A percentile compares a stretch with the other conserved stretches of the same genome.
These are phyloP conservation scores for Diarsia brunnea DNA, from an alignment of 2,888 invertebrate species.

Conservation along the genomic window DNA sequence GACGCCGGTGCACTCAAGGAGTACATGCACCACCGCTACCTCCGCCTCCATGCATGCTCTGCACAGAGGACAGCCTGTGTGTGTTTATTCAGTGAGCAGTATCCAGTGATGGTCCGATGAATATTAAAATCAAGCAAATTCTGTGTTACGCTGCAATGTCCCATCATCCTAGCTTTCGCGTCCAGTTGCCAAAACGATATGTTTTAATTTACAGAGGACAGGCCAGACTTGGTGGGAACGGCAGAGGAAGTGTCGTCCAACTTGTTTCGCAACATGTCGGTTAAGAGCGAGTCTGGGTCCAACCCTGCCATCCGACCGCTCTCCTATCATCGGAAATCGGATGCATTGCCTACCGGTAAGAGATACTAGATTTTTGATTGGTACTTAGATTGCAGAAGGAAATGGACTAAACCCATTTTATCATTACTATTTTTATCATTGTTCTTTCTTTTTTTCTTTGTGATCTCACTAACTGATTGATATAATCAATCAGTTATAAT, in stretches of 20 bases:
- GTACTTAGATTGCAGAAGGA: background rate
- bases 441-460: too few relatives aligned
- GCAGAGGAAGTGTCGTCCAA: slow-evolving; percentile 64
- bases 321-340: slow-evolving; percentile 78
- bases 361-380: background rate
- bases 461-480: too few relatives aligned
- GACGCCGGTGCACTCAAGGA: too few relatives aligned
- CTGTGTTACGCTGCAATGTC: slow-evolving; percentile 29
- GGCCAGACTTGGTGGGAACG: slow-evolving; percentile 75
- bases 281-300: slow-evolving; percentile 65
- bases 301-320: slow-evolving; percentile 76
- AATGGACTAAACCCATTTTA: background rate
- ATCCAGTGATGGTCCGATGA: too few relatives aligned
- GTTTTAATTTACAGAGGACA: slow-evolving; percentile 79
- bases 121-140: background rate
- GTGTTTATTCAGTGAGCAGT: too few relatives aligned
- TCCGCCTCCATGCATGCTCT: too few relatives aligned
- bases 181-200: slow-evolving; percentile 51
- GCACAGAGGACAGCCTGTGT: too few relatives aligned
- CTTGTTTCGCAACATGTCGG: slow-evolving; percentile 77
- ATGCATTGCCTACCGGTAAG: slow-evolving; percentile 57
- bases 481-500: background rate
- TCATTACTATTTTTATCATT: slow-evolving; percentile 1
- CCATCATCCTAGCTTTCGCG: slow-evolving; percentile 12
- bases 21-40: too few relatives aligned